Conservation (phyloP, 2,888 invertebrate genomes). For the Hedya salicella region DNA sequence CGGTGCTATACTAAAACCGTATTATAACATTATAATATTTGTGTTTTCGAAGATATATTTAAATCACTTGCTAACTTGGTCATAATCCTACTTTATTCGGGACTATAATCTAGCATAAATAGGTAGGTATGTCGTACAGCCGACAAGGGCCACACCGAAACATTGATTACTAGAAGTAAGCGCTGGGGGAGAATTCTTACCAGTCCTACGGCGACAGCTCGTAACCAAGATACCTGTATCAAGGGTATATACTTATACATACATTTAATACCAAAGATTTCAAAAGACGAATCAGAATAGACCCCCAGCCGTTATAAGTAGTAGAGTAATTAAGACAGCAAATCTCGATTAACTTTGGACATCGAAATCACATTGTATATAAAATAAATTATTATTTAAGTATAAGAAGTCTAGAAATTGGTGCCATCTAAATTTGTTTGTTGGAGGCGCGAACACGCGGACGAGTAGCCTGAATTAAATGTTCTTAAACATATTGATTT, state of each 20-base stretch:
- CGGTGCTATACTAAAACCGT: constrained; percentile 56
- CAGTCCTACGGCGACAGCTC: constrained; percentile 3
- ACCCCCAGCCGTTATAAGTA: constrained; percentile 21
- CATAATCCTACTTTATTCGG: constrained; percentile 75
- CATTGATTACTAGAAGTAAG: constrained; percentile 37
- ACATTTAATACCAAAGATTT: constrained; percentile 19
- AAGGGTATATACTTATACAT: constrained; percentile 17
- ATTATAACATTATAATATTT: constrained; percentile 66
- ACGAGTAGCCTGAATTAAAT: constrained; percentile 6
- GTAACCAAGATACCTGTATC: constrained; percentile 23
- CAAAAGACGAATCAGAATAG: constrained; percentile 13
- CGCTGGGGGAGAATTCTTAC: constrained; percentile 18
- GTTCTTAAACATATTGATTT: neutral
- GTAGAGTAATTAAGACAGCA: constrained; percentile 66
- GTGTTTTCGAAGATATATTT: constrained; percentile 68
- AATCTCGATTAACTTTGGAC: constrained; percentile 73
- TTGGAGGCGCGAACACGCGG: constrained; percentile 16
- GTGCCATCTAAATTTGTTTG: constrained; percentile 47
- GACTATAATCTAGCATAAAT: constrained; percentile 75
- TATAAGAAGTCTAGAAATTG: constrained; percentile 54
- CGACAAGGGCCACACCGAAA: constrained; percentile 36
- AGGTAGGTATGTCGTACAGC: constrained; percentile 53
- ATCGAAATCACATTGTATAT: constrained; percentile 65
- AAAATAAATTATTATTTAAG: constrained; percentile 57
- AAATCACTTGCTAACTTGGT: constrained; percentile 77